Evolutionary conservation across 1,140 invertebrate genomes (phyloP).

Genomic region (Drosophila virilis): DNA sequence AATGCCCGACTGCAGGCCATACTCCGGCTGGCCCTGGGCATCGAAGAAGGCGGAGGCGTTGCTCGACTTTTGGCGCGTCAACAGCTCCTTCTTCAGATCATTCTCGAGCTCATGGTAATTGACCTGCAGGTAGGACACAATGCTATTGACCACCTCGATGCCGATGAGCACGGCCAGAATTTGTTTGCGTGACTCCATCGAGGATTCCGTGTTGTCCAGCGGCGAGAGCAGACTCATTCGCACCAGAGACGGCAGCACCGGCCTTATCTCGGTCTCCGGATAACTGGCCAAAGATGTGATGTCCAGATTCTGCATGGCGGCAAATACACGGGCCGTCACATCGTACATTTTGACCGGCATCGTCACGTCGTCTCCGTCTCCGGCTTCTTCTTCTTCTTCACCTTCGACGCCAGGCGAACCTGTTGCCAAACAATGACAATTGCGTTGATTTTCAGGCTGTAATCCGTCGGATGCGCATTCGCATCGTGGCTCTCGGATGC

Average conservation of each 20-base stretch:
- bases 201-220: slow-evolving; percentile 92
- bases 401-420: slow-evolving; percentile 5
- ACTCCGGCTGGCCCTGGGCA: slow-evolving; percentile 74
- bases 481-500: neutral
- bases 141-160: slow-evolving; percentile 96
- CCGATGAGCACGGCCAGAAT: slow-evolving; percentile 95
- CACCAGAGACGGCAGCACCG: slow-evolving; percentile 95
- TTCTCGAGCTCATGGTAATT: slow-evolving; percentile 97
- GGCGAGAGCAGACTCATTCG: slow-evolving; percentile 96
- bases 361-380: neutral
- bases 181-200: slow-evolving; percentile 92
- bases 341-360: slow-evolving; percentile 68
- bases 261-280: slow-evolving; percentile 90
- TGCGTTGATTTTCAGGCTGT: slow-evolving; percentile 4
- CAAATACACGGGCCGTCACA: slow-evolving; percentile 86
- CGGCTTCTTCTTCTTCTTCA: neutral
- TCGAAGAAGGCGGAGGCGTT: slow-evolving; percentile 50
- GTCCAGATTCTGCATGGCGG: slow-evolving; percentile 91
- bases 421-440: slow-evolving; percentile 25
- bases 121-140: slow-evolving; percentile 96
- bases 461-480: slow-evolving; percentile 10
- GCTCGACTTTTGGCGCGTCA: slow-evolving; percentile 88
- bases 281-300: slow-evolving; percentile 89
- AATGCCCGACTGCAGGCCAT: slow-evolving; percentile 88
- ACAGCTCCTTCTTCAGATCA: slow-evolving; percentile 96